Percentiles rank a stretch among this genome's conserved stretches.
Conservation (phyloP, 2,113 vertebrate species). For the Nerophis lumbriciformis region DNA sequence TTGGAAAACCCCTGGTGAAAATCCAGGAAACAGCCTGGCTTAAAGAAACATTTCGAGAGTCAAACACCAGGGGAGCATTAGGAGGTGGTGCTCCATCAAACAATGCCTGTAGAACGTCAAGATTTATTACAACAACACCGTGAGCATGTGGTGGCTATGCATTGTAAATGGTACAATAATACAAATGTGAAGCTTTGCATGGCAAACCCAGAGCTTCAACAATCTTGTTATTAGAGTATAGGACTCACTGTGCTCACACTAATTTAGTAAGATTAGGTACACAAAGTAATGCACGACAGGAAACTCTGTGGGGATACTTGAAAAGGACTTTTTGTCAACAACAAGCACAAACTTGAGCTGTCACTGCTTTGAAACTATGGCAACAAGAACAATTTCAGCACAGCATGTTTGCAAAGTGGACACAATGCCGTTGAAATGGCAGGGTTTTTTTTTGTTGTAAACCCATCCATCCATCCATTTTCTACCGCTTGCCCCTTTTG, state of each 20-base stretch:
- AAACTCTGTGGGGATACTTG: neutral
- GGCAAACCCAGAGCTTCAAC: neutral
- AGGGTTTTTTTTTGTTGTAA: too few relatives aligned
- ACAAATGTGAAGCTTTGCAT: neutral
- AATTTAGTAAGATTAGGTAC: neutral
- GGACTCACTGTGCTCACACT: neutral
- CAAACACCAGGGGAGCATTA: conserved; percentile 20
- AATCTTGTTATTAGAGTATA: neutral
- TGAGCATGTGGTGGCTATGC: neutral
- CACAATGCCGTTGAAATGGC: too few relatives aligned
- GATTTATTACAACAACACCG: neutral
- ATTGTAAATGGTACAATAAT: conserved; percentile 8
- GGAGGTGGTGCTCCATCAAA: neutral
- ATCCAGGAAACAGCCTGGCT: conserved; percentile 38
- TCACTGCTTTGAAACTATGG: too few relatives aligned
- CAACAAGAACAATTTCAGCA: too few relatives aligned
- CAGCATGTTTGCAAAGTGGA: too few relatives aligned
- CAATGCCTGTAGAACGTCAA: conserved; percentile 2
- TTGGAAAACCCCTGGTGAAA: conserved; percentile 34
- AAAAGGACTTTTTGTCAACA: neutral
- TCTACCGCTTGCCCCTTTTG: too few relatives aligned
- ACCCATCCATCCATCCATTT: too few relatives aligned
- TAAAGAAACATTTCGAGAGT: conserved; percentile 28
- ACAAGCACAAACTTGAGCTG: too few relatives aligned
- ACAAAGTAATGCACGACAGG: neutral